Percentiles rank a stretch among this genome's conserved stretches.
Evolutionary conservation across 2,113 vertebrate species (phyloP).

Genomic region (Myotis davidii): DNA sequence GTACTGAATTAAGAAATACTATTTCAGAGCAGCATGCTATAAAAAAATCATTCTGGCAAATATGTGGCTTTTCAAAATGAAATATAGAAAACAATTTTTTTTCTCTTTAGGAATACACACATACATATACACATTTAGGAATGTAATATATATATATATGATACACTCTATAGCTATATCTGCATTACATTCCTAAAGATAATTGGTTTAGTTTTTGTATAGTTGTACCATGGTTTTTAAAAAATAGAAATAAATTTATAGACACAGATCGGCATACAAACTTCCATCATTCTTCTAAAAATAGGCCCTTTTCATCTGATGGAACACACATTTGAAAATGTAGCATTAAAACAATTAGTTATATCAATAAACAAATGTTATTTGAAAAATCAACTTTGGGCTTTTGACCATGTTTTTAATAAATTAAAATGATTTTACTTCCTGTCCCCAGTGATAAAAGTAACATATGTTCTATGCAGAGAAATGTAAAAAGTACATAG

Average conservation of each 20-base stretch:
- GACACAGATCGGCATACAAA: background rate
- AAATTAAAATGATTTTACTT: background rate
- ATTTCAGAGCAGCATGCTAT: background rate
- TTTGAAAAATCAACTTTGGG: background rate
- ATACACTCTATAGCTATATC: background rate
- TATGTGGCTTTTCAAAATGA: background rate
- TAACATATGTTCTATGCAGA: background rate
- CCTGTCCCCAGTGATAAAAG: background rate
- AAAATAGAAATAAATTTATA: conserved; percentile 12
- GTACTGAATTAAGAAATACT: conserved; percentile 10
- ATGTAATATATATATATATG: background rate
- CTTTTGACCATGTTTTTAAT: background rate
- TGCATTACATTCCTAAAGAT: background rate
- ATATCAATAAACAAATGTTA: background rate
- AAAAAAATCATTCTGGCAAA: background rate
- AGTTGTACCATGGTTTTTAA: background rate
- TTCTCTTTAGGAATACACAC: background rate
- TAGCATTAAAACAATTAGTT: background rate
- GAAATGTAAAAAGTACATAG: background rate
- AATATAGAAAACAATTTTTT: background rate
- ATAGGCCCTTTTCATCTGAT: background rate
- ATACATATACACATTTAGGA: background rate
- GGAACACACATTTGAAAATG: background rate
- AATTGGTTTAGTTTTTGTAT: background rate
- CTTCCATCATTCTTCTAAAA: background rate